These are phyloP conservation scores for Chymomyza costata DNA, from an alignment of 1,140 invertebrate species.

Conservation along the genomic window DNA sequence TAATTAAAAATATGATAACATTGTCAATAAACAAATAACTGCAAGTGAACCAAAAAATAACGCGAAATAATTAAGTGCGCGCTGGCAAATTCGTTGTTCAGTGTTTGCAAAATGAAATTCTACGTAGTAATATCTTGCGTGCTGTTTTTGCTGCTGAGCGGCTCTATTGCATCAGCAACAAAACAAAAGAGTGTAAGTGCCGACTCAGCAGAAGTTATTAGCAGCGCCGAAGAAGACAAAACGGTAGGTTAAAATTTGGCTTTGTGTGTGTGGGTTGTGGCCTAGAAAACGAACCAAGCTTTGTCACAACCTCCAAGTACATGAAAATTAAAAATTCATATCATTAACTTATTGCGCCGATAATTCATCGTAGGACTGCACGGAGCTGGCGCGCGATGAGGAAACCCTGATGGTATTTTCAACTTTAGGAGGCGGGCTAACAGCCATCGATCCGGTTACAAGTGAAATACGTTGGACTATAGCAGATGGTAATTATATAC, in stretches of 20 bases:
- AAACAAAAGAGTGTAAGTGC: conserved; percentile 26
- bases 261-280: conserved; percentile 1
- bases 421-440: conserved; percentile 92
- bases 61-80: conserved; percentile 13
- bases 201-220: conserved; percentile 66
- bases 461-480: conserved; percentile 92
- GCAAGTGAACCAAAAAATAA: conserved; percentile 23
- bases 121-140: conserved; percentile 50
- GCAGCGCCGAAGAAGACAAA: conserved; percentile 47
- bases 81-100: conserved; percentile 7
- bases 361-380: conserved; percentile 76
- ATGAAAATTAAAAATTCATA: too few species aligned
- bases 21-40: conserved; percentile 28
- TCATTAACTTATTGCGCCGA: too few species aligned
- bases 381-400: conserved; percentile 82
- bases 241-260: conserved; percentile 34
- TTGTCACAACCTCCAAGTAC: too few species aligned
- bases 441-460: conserved; percentile 87
- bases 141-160: conserved; percentile 55
- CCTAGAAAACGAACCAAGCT: background rate
- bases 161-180: conserved; percentile 67
- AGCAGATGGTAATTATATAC: conserved; percentile 84
- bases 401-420: conserved; percentile 88
- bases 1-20: conserved; percentile 43
- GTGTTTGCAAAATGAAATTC: conserved; percentile 61